Conservation (phyloP, 2,888 invertebrate species). For the Drosophila pseudotakahashii region DNA sequence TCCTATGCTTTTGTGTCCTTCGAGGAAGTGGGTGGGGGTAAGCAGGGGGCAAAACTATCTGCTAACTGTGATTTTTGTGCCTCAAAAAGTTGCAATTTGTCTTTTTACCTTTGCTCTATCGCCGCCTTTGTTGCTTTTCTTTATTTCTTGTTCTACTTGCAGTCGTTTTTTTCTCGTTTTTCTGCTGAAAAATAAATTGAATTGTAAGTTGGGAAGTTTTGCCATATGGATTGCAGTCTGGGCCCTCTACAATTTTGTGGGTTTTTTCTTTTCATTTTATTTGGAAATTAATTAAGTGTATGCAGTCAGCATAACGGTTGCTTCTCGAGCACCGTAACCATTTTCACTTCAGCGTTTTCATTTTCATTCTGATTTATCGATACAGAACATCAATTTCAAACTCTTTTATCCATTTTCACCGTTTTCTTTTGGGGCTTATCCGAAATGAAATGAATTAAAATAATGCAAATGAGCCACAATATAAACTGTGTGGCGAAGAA, state of each 20-base stretch:
- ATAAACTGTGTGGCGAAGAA: conserved; percentile 45
- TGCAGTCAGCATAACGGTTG: conserved; percentile 43
- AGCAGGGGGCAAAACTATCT: conserved; percentile 41
- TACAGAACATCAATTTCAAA: conserved; percentile 11
- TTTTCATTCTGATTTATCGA: conserved; percentile 57
- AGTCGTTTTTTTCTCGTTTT: conserved; percentile 24
- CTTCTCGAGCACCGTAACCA: conserved; percentile 26
- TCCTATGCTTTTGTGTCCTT: conserved; percentile 48
- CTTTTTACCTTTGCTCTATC: conserved; percentile 43
- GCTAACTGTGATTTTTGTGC: conserved; percentile 57
- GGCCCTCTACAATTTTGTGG: conserved; percentile 4
- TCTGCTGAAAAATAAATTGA: conserved; percentile 60
- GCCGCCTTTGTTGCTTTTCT: conserved; percentile 18
- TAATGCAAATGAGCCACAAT: conserved; percentile 76
- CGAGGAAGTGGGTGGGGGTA: not conserved
- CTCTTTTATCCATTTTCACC: not conserved
- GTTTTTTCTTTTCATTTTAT: conserved; percentile 32
- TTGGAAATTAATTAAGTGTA: conserved; percentile 66
- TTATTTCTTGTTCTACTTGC: conserved; percentile 23
- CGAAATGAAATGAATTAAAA: conserved; percentile 68
- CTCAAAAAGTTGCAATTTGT: conserved; percentile 52
- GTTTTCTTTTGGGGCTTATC: conserved; percentile 40
- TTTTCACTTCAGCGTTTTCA: conserved; percentile 35
- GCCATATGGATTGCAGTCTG: conserved; percentile 46
- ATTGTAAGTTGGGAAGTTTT: conserved; percentile 62